Base-by-base conservation (phyloP, 2,113 vertebrate genomes). In the Xiphorhynchus elegans region DNA sequence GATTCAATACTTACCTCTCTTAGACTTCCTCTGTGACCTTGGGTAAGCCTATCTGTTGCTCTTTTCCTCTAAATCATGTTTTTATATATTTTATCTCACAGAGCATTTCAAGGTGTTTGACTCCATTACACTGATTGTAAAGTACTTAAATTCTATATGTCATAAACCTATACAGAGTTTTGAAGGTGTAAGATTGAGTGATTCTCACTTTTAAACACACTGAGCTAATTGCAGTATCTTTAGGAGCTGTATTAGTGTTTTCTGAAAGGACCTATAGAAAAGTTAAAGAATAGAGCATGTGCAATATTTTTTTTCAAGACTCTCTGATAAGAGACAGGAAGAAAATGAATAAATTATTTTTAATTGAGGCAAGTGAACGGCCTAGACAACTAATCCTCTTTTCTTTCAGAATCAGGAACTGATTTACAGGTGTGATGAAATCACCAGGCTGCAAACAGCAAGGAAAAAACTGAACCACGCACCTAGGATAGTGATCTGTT, bases 1-100 rank as follows among this genome's bases (percentile, higher is more conserved):
- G 88, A 93, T 90, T 94, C 90, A 90, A 60, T 90, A 88, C 93
- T 78, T 97, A 84, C 88, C 88, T 96, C 87, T 93, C 68, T 66
- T 25, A 84, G 88, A 89, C 83, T 96, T 96, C 95, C 88, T 92
- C 76, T 81, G 68, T 92, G 93, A 96, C 94, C 93, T 95, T 88
- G 92, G 47, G 88, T 68, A 96, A 81, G 47, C 31, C 52, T 84
- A 60, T 89, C 93, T 86, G 86, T 90, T 96, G 93, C 96, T 96
- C 96, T 97, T 94, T 96, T 96, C 84, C 66, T 60, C 49, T 79
- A 94, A 94, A 86, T 37, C 17, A 42, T 7, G 10, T 72, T 96
- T 96, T 94, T 90, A 82, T 64, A 50, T 68, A 75, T 64, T 94
- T 81, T 82, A 87, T 5, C 25, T 90, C 73, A 84, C 15, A 10